Conservation (phyloP, 2,113 vertebrate species). For the Cyanoderma ruficeps region DNA sequence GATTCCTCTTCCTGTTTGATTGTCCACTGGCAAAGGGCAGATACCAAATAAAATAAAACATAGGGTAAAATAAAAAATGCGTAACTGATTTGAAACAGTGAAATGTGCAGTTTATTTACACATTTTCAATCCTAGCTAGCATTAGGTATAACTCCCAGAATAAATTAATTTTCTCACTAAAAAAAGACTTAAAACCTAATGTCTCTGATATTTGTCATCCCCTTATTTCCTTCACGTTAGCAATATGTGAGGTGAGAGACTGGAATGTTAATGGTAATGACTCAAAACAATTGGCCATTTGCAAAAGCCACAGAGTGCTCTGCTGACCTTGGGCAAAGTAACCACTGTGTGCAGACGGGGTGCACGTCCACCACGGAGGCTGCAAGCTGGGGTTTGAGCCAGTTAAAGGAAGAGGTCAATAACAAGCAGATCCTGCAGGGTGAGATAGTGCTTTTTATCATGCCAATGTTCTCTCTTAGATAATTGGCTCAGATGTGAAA, state of each 20-base stretch:
- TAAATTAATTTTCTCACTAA: background rate
- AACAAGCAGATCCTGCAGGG: background rate
- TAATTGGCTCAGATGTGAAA: background rate
- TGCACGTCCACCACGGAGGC: accelerated
- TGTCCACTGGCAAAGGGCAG: background rate
- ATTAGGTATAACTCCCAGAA: background rate
- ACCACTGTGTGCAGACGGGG: accelerated
- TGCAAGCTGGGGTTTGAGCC: background rate
- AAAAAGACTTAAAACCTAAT: background rate
- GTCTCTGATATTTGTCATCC: background rate
- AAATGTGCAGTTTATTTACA: background rate
- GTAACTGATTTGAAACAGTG: background rate
- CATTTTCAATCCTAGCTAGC: background rate
- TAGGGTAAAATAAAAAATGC: background rate
- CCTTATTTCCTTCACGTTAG: background rate
- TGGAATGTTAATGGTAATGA: background rate
- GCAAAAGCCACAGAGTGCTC: background rate
- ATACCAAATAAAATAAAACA: background rate
- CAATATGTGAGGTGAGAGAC: background rate
- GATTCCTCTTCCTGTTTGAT: background rate
- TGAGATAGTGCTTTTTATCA: background rate
- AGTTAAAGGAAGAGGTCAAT: background rate
- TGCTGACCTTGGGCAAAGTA: background rate
- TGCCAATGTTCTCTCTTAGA: background rate
- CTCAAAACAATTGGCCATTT: background rate